Evolutionary conservation across 2,797 vertebrate genomes (phyloP), one percentile per base, ranked within the genome.

Genomic region (Mormyrus proboscirostris): DNA sequence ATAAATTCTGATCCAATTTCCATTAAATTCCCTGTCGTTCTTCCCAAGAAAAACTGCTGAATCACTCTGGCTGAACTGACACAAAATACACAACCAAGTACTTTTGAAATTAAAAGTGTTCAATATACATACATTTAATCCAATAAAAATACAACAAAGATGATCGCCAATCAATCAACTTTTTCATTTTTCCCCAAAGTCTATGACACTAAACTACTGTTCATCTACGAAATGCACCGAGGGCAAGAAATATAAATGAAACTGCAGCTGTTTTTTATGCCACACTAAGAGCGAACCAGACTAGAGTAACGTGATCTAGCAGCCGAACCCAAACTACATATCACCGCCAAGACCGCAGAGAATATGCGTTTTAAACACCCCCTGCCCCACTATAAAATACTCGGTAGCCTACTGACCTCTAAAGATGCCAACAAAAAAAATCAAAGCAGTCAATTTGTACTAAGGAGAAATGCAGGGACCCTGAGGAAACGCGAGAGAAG

Each of bases 311-410:
- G 8, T 9, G 76, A 79, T 79, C 76, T 47, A 79, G 76, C 76
- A 79, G 41, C 33, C 41, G 19, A 41, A 47, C 19, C 19, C 41
- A 9, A 47, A 47, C 6, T 1, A 19, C 76, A n/a, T 33, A 79
- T 47, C 76, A n/a, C 76, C 38, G 16, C 38, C 38, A 79, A 9
- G 76, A 79, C 76, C 41, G 10, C 33, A n/a, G 38, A 79, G 76
- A 79, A n/a, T 79, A 79, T 47, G 41, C n/a, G 47, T 47, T 79
- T 79, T 79, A 79, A 79, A 79, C 76, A 79, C 38, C 73, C 73
- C 65, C 14, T 3, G 1, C 38, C 33, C 41, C 19, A 47, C 76
- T 47, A 47, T 6, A 47, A 16, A 44, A n/a, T 79, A 79, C 7
- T n/a, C 0, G 19, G 38, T 44, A 41, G 19, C 76, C 76, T 44